Evolutionary conservation across 2,113 vertebrate species (phyloP).

Genomic region (Strix aluco): DNA sequence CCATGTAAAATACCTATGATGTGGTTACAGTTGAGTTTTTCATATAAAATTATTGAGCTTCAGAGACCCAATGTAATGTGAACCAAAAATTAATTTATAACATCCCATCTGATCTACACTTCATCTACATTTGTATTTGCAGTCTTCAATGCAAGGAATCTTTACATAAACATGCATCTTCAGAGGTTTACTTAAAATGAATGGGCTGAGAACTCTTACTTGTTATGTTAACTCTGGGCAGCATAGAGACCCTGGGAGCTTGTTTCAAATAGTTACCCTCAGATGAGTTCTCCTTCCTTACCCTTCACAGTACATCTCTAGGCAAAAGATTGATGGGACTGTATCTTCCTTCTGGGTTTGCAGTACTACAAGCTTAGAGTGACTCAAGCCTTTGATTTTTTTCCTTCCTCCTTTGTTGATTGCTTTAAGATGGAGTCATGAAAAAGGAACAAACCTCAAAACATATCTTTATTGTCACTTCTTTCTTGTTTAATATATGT

Average conservation of each 20-base stretch:
- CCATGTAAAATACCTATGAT: not conserved
- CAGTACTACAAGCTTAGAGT: not conserved
- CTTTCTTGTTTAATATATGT: not conserved
- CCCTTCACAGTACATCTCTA: not conserved
- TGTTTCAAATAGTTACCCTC: not conserved
- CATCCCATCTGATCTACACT: not conserved
- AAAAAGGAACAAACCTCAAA: not conserved
- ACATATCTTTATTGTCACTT: not conserved
- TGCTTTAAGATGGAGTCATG: not conserved
- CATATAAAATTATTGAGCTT: not conserved
- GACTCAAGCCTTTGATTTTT: not conserved
- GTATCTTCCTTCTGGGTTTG: not conserved
- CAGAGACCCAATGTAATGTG: not conserved
- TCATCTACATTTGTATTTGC: not conserved
- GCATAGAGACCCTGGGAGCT: not conserved
- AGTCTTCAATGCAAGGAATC: not conserved
- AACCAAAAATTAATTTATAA: not conserved
- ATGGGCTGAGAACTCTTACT: not conserved
- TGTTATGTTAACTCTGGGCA: not conserved
- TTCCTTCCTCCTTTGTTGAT: not conserved
- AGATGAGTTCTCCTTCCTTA: not conserved
- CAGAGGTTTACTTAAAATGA: not conserved
- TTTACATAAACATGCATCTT: not conserved
- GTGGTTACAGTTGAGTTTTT: not conserved
- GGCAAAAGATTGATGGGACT: not conserved